These are phyloP conservation scores for Ganaspis sp. DNA, from an alignment of 1,140 invertebrate species.

Conservation along the genomic window DNA sequence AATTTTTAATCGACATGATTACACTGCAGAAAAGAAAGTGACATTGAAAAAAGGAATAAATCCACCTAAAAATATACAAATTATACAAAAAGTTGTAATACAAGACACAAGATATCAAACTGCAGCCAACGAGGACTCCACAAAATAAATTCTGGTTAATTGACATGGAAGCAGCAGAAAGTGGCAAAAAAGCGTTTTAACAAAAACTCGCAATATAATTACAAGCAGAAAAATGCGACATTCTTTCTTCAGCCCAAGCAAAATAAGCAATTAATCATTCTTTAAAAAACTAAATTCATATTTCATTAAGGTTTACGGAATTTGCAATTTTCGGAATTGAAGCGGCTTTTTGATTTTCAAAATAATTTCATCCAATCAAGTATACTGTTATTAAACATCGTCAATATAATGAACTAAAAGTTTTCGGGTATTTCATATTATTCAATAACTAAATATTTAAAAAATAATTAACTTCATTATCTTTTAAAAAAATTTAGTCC, in stretches of 20 bases:
- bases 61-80: not conserved
- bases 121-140: slow-evolving; percentile 44
- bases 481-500: too few species aligned
- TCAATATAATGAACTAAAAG: too few species aligned
- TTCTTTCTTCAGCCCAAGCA: not conserved
- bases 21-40: not conserved
- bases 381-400: too few species aligned
- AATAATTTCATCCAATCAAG: too few species aligned
- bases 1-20: not conserved
- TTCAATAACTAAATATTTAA: too few species aligned
- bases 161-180: slow-evolving; percentile 26
- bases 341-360: too few species aligned
- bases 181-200: not conserved
- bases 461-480: too few species aligned
- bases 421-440: too few species aligned
- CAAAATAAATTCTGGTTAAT: slow-evolving; percentile 32
- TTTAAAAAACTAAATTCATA: not conserved
- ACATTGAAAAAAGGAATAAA: slow-evolving; percentile 3
- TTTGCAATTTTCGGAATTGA: not conserved
- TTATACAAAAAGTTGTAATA: not conserved
- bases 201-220: not conserved
- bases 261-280: slow-evolving; percentile 11
- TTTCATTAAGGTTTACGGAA: too few species aligned
- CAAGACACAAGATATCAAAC: slow-evolving; percentile 37
- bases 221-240: not conserved